Evolutionary conservation across 2,797 vertebrate species (phyloP), one percentile per base, ranked within the genome.

Genomic region (Champsocephalus esox): DNA sequence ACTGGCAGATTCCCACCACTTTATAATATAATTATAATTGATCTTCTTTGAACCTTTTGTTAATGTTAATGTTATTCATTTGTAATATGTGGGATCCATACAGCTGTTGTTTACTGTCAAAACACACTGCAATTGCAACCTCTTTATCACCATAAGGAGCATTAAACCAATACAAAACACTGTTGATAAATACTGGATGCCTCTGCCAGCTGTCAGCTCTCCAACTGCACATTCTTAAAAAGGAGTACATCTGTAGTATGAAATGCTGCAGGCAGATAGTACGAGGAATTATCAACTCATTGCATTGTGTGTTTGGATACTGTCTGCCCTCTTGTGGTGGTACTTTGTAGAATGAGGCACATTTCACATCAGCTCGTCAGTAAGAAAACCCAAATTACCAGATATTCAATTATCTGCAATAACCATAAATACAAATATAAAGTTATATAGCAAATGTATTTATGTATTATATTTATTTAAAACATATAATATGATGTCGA

Each of bases 291-390:
- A 21, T 19, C 69, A 73, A 69, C 66, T 57, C 49, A 75, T 70
- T 65, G 67, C 28, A 34, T 52, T 81, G 51, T 45, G 74, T 88
- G 80, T 87, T 93, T 94, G 90, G 88, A 90, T 83, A 65, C 70
- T 90, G 91, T 83, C 89, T 95, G 95, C 95, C 94, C 95, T 94
- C 95, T 95, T 92, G 94, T 94, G 94, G 91, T 78, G 14, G 63
- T 38, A 16, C 12, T 66, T 59, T 46, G 41, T 24, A 81, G 24
- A 76, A 17, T 62, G 55, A 71, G 12, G 5, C 19, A 44, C 7
- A 70, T 70, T 59, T 80, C 12, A 43, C 56, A 80, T 77, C 51
- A 73, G 12, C 66, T 69, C 63, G 75, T 83, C 46, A 74, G 43
- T 28, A 28, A 77, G 11, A 50, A 43, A n/a, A 77, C 50, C 4